Evolutionary conservation across 2,888 invertebrate species (phyloP).

Genomic region (Archaeoteleia sp.): DNA sequence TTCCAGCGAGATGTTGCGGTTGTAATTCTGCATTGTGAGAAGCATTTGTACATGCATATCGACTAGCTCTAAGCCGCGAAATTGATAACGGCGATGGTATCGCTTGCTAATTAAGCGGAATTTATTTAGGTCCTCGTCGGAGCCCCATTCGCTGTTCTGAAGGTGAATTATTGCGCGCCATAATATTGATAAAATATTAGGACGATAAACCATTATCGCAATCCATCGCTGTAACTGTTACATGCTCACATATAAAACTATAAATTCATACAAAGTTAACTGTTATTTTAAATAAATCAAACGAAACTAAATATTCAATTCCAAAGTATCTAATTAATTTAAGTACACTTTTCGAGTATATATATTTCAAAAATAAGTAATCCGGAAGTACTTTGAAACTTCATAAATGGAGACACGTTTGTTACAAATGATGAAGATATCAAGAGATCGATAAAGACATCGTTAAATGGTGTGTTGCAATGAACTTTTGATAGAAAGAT

Average conservation of each 20-base stretch:
- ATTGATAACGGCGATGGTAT: slow-evolving; percentile 51
- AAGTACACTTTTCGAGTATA: too few species aligned
- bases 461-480: too few species aligned
- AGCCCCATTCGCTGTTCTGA: slow-evolving; percentile 30
- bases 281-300: slow-evolving; percentile 21
- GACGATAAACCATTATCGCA: slow-evolving; percentile 48
- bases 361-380: too few species aligned
- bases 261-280: slow-evolving; percentile 22
- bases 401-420: too few species aligned
- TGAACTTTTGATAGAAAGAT: too few species aligned
- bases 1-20: slow-evolving; percentile 3
- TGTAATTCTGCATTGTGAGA: slow-evolving; percentile 26
- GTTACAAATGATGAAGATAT: too few species aligned
- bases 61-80: slow-evolving; percentile 45
- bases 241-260: slow-evolving; percentile 40
- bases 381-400: too few species aligned
- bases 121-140: slow-evolving; percentile 48
- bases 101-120: slow-evolving; percentile 47
- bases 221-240: slow-evolving; percentile 48
- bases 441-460: too few species aligned
- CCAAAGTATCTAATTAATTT: too few species aligned
- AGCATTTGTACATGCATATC: slow-evolving; percentile 19
- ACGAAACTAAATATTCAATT: too few species aligned
- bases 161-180: slow-evolving; percentile 42
- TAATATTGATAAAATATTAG: slow-evolving; percentile 53